Evolutionary conservation across 2,888 invertebrate genomes (phyloP), one percentile per base, ranked within the genome.

Genomic region (Caenorhabditis parvicauda): DNA sequence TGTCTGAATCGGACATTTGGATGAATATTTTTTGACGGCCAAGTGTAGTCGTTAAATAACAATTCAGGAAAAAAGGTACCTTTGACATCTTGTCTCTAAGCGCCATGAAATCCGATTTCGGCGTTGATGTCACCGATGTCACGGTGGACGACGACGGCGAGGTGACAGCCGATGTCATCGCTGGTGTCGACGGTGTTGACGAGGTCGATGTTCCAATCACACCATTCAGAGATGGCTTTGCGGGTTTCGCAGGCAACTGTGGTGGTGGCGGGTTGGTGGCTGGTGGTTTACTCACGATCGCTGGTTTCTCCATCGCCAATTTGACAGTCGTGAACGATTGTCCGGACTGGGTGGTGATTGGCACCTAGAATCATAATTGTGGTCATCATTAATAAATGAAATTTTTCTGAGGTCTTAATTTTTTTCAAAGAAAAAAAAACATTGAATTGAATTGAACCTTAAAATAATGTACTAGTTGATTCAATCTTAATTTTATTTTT

Each of bases 221-320:
- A n/a, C n/a, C n/a, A n/a, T n/a, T n/a, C n/a, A n/a, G n/a, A n/a
- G n/a, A n/a, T n/a, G n/a, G n/a, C n/a, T 70, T 70, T 21, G 53
- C 32, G 1, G 69, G 69, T 27, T 70, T 70, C 46, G 69, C 66
- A 6, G 69, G 69, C 7, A 70, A 64, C 28, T 61, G 64, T 1
- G 69, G 69, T 14, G 61, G 64, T 7, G 58, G 58, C n/a, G 57
- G 55, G 37, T 60, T 64, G 41, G 58, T 39, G 17, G 64, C 56
- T 1, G 56, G 56, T 14, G 64, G 59, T 28, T 53, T 58, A 25
- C 48, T 32, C n/a, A 21, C 6, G 2, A 41, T 14, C 42, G 43
- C 28, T 37, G 43, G 19, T 49, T 25, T 4, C 37, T n/a, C 1
- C 38, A 22, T 19, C 29, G 37, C 1, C 43, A 28, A 4, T 19